A percentile compares a stretch with the other conserved stretches of the same genome.
phyloP scores from a whole-genome alignment of 2,113 vertebrate genomes.

The Gobio gobio region DNA sequence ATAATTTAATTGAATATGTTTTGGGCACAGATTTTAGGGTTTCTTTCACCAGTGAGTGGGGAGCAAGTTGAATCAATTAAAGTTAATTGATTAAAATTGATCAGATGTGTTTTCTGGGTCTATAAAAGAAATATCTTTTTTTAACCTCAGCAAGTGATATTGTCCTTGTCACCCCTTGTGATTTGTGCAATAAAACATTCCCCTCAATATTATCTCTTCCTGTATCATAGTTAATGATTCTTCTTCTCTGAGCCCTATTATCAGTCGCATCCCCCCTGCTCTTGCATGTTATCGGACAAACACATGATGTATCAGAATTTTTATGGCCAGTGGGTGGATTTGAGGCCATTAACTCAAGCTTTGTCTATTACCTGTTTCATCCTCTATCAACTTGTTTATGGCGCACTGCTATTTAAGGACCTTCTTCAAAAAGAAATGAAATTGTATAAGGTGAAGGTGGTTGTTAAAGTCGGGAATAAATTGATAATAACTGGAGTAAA shows the following conservation, averaged over 20 bases:
- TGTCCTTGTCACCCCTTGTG: background rate
- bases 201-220: background rate
- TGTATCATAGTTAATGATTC: constrained; percentile 33
- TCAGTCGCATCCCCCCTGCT: background rate
- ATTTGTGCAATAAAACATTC: background rate
- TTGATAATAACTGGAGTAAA: background rate
- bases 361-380: background rate
- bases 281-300: constrained; percentile 16
- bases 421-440: background rate
- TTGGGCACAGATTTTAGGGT: background rate
- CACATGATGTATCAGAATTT: background rate
- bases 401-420: background rate
- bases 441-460: too few relatives aligned
- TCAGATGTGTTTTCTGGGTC: too few relatives aligned
- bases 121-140: background rate
- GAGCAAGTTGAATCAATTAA: background rate
- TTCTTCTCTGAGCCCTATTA: background rate
- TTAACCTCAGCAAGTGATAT: background rate
- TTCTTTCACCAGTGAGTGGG: background rate
- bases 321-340: constrained; percentile 7
- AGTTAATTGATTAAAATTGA: background rate
- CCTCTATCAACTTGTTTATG: constrained; percentile 5
- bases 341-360: background rate
- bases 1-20: too few relatives aligned
- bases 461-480: background rate